Evolutionary conservation across 2,888 invertebrate species (phyloP).

Genomic region (Lypha dubia): DNA sequence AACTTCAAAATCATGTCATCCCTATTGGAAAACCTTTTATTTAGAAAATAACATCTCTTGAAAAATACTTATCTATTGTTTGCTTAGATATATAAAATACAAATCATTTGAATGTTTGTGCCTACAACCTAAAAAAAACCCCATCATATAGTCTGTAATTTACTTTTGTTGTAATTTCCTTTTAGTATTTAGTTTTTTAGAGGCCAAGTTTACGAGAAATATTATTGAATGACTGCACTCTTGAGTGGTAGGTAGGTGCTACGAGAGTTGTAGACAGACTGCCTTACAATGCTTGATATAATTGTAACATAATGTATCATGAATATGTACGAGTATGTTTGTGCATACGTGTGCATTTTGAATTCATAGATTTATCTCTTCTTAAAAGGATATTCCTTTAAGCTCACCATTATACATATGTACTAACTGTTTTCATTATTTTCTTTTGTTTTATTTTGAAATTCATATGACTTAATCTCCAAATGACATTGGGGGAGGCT

Average conservation of each 20-base stretch:
- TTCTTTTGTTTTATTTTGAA: slow-evolving; percentile 28
- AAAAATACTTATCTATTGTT: not conserved
- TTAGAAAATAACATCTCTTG: slow-evolving; percentile 41
- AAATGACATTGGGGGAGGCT: slow-evolving; percentile 41
- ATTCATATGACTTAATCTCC: slow-evolving; percentile 30
- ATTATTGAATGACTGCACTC: slow-evolving; percentile 69
- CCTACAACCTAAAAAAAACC: slow-evolving; percentile 29
- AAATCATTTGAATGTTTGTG: slow-evolving; percentile 38
- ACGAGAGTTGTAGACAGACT: slow-evolving; percentile 37
- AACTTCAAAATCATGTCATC: too few relatives aligned
- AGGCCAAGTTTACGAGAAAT: slow-evolving; percentile 78
- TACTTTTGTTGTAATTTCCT: slow-evolving; percentile 64
- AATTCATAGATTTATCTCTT: slow-evolving; percentile 17
- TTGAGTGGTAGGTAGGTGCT: slow-evolving; percentile 58
- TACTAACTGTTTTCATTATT: slow-evolving; percentile 16
- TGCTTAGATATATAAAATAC: slow-evolving; percentile 24
- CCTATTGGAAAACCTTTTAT: too few relatives aligned
- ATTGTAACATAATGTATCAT: slow-evolving; percentile 18
- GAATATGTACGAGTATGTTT: not conserved
- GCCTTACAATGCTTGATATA: slow-evolving; percentile 19
- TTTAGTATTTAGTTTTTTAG: slow-evolving; percentile 74
- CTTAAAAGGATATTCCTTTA: slow-evolving; percentile 40
- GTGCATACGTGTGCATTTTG: not conserved
- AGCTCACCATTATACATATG: not conserved
- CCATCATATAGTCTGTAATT: slow-evolving; percentile 28